Conservation (phyloP, 2,113 vertebrate genomes). For the Syrrhaptes paradoxus region DNA sequence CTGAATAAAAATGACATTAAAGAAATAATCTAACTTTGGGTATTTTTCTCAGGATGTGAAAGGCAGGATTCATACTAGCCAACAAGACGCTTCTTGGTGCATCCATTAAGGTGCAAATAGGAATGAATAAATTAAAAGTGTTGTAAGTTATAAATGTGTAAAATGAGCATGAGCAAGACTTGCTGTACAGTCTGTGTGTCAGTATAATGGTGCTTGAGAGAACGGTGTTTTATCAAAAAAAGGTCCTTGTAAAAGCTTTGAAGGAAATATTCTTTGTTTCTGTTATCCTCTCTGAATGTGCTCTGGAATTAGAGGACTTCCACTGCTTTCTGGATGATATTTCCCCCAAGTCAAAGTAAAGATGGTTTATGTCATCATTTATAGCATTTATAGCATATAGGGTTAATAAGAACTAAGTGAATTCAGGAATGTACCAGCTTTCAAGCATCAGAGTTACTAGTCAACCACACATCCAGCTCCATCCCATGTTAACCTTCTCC, state of each 20-base stretch:
- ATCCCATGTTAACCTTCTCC: fast-evolving
- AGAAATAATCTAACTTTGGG: not conserved
- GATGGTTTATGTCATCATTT: not conserved
- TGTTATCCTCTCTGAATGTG: not conserved
- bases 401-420: not conserved
- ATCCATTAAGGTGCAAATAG: not conserved
- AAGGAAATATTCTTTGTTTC: not conserved
- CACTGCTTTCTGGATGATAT: not conserved
- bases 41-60: not conserved
- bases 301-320: not conserved
- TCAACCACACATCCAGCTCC: not conserved
- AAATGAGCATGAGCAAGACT: not conserved
- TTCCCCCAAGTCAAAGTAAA: not conserved
- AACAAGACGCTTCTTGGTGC: not conserved
- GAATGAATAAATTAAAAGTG: not conserved
- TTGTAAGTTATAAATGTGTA: not conserved
- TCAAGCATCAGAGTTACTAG: not conserved
- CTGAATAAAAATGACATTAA: conserved; percentile 44
- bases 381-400: not conserved
- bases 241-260: not conserved
- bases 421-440: not conserved
- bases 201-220: not conserved
- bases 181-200: too few relatives aligned
- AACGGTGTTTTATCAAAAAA: not conserved
- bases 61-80: not conserved